A percentile compares a stretch with the other conserved stretches of the same genome.
These are phyloP conservation scores for Agapetus fuscipes DNA, from an alignment of 2,888 invertebrate species.

Conservation along the genomic window DNA sequence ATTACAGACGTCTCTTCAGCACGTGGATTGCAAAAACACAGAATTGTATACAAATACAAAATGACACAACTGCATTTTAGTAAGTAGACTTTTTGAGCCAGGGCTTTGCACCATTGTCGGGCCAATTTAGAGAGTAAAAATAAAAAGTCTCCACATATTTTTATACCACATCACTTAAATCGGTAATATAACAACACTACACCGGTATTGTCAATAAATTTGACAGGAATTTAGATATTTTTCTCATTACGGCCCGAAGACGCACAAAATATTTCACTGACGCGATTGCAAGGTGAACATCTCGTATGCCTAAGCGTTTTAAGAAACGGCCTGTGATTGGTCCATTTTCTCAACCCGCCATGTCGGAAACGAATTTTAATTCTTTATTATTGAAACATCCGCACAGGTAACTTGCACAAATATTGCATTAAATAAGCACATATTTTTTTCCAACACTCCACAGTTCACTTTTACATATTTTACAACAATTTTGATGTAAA, in stretches of 20 bases:
- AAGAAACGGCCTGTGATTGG: constrained; percentile 63
- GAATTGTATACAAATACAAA: constrained; percentile 73
- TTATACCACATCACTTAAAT: constrained; percentile 4
- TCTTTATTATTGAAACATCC: neutral
- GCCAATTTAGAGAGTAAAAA: constrained; percentile 2
- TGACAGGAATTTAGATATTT: constrained; percentile 14
- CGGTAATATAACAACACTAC: constrained; percentile 5
- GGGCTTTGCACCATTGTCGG: constrained; percentile 52
- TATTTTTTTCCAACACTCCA: neutral
- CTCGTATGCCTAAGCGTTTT: constrained; percentile 55
- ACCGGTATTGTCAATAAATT: constrained; percentile 6
- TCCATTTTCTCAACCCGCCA: constrained; percentile 57
- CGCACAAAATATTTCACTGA: constrained; percentile 57
- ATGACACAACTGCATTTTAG: constrained; percentile 55
- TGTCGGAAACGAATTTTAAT: constrained; percentile 34
- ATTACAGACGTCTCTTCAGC: constrained; percentile 50
- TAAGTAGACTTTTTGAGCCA: constrained; percentile 41
- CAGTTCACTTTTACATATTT: too few species aligned
- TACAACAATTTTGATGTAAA: too few species aligned
- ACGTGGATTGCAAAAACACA: constrained; percentile 68
- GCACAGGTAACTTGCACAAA: neutral
- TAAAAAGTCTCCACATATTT: constrained; percentile 6
- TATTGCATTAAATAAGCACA: neutral
- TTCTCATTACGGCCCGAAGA: constrained; percentile 46
- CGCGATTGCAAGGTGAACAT: constrained; percentile 58